Evolutionary conservation across 2,888 invertebrate genomes (phyloP).

Genomic region (Physocephala rufipes): DNA sequence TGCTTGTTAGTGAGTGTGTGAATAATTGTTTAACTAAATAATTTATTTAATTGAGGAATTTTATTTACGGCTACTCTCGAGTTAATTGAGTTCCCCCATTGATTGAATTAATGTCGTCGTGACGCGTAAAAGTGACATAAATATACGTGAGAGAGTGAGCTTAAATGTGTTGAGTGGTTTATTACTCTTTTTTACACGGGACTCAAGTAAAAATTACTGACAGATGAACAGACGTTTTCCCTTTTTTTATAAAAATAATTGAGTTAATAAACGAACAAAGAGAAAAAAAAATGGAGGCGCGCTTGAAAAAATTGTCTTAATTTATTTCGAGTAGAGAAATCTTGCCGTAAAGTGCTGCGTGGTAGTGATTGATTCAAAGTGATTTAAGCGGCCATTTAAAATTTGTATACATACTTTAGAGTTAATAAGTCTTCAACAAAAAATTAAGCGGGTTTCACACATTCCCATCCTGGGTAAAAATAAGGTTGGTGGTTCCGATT

Average conservation of each 20-base stretch:
- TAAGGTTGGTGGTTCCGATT: too few species aligned
- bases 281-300: too few species aligned
- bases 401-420: too few species aligned
- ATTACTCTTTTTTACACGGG: background rate
- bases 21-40: constrained; percentile 9
- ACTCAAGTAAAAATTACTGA: background rate
- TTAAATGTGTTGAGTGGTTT: background rate
- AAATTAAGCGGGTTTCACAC: too few species aligned
- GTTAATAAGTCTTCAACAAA: too few species aligned
- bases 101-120: constrained; percentile 2
- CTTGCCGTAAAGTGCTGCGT: background rate
- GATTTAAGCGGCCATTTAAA: too few species aligned
- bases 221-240: background rate
- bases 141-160: constrained; percentile 1
- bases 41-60: constrained; percentile 29
- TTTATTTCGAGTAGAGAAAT: background rate
- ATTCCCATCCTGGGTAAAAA: too few species aligned
- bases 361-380: too few species aligned
- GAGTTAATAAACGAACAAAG: background rate
- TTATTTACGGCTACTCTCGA: constrained; percentile 3
- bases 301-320: background rate
- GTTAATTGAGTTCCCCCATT: background rate
- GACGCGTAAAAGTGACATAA: background rate
- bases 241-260: background rate
- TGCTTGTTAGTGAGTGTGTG: background rate